phyloP scores from a whole-genome alignment of 2,888 invertebrate genomes.

The Priapulus caudatus region DNA sequence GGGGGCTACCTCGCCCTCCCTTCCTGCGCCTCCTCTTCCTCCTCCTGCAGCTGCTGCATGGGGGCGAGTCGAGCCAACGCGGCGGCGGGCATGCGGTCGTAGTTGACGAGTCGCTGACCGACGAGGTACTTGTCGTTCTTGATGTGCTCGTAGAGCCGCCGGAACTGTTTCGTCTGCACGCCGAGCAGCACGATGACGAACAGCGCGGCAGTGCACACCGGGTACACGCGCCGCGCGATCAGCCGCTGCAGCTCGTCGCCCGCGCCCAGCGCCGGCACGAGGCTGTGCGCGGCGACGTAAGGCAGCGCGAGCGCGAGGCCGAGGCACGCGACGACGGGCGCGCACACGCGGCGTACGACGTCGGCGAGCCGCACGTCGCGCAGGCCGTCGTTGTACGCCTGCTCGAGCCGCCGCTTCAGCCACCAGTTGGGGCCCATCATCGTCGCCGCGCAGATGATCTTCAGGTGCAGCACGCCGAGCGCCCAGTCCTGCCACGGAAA shows the following conservation, averaged over 20 bases:
- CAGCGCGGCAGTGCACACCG: constrained; percentile 55
- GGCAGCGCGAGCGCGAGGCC: constrained; percentile 82
- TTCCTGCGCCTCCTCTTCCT: no score
- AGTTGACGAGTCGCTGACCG: constrained; percentile 89
- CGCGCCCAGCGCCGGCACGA: constrained; percentile 42
- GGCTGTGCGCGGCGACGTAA: constrained; percentile 69
- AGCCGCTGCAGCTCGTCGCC: constrained; percentile 49
- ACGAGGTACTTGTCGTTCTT: constrained; percentile 95
- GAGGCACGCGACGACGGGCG: constrained; percentile 75
- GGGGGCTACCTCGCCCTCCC: no score
- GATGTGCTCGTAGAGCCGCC: constrained; percentile 88
- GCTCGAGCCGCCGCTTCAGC: constrained; percentile 79
- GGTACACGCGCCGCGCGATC: constrained; percentile 74
- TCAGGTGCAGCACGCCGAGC: constrained; percentile 88
- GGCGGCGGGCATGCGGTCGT: constrained; percentile 47
- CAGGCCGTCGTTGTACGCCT: constrained; percentile 79
- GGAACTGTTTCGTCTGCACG: constrained; percentile 82
- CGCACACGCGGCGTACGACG: constrained; percentile 69
- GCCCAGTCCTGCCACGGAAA: constrained; percentile 75
- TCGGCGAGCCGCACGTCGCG: constrained; percentile 79
- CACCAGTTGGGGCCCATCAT: constrained; percentile 96
- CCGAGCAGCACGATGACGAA: constrained; percentile 54
- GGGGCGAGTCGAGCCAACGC: no score
- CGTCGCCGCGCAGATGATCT: constrained; percentile 87
- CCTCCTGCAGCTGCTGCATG: no score